Conservation (phyloP, 1,140 invertebrate species). For the Diploscapter pachys region DNA sequence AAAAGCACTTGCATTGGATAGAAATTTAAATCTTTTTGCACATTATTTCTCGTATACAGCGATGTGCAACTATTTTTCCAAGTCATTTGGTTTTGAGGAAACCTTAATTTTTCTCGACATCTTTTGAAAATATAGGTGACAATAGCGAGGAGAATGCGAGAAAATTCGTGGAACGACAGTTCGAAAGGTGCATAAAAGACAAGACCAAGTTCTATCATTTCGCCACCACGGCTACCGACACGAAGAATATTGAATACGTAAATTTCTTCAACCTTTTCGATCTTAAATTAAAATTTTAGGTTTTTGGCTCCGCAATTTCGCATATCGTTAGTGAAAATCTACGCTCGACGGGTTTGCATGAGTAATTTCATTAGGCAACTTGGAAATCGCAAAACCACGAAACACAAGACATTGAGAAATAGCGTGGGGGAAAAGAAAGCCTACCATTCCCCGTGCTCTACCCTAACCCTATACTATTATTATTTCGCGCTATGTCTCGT, state of each 20-base stretch:
- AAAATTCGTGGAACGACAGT: conserved; percentile 30
- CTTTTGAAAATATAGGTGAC: conserved; percentile 12
- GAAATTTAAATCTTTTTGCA: too few relatives aligned
- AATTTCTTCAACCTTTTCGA: background rate
- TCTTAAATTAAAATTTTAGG: conserved; percentile 4
- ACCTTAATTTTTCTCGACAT: background rate
- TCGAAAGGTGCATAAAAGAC: conserved; percentile 25
- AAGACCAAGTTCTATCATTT: conserved; percentile 34
- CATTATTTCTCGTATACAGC: too few relatives aligned
- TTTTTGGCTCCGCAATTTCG: conserved; percentile 38
- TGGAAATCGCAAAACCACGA: too few relatives aligned
- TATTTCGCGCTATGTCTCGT: background rate
- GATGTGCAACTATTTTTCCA: too few relatives aligned
- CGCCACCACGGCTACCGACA: conserved; percentile 37
- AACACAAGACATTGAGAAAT: too few relatives aligned
- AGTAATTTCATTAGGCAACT: conserved; percentile 5
- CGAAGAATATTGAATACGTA: conserved; percentile 38
- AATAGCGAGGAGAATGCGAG: conserved; percentile 29
- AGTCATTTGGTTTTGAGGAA: conserved; percentile 1
- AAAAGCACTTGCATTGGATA: too few relatives aligned
- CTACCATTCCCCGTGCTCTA: too few relatives aligned
- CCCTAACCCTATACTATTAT: background rate
- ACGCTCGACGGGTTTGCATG: conserved; percentile 33
- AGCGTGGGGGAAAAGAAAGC: too few relatives aligned
- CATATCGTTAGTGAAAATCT: conserved; percentile 42